Evolutionary conservation across 2,797 vertebrate species (phyloP), one percentile per base, ranked within the genome.

Genomic region (Anguilla megastoma): DNA sequence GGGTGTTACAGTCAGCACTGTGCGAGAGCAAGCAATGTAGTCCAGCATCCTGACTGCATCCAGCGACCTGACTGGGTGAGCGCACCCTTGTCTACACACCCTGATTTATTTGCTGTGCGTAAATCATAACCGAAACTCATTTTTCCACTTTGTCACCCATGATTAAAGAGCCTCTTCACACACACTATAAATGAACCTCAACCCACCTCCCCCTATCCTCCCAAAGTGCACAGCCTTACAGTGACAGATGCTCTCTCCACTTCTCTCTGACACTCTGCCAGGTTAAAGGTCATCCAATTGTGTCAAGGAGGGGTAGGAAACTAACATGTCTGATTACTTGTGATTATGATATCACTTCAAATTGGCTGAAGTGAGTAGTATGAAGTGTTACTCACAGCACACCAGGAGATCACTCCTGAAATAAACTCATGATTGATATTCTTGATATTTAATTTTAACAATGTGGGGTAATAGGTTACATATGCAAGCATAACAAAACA

Each of bases 321-420:
- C 93, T 90, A 91, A 93, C 89, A 86, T 89, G 94, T 93, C 93
- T 94, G 91, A 95, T 95, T 93, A 92, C 93, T 93, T 94, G 92
- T 92, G 93, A 94, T 95, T 95, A 94, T 94, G 92, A 94, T 94
- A 94, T 94, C 94, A 93, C 95, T 95, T 93, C 91, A 93, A 92
- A 91, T 92, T 92, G 71, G 85, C 88, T 82, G 87, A 41, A 18
- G 58, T 45, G 41, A 50, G 60, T 52, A 50, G 85, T 91, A 93
- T 92, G 33, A 85, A 41, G 58, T 66, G 27, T 60, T 24, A 24
- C 21, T 71, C 33, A 92, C 91, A 93, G 93, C 92, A 93, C 93
- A 94, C 94, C 95, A 95, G 93, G 94, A 94, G 95, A 93, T 95
- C 93, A 94, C 91, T 94, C 92, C 94, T 91, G 90, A 93, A 94